Evolutionary conservation across 2,888 invertebrate species (phyloP).

Genomic region (Ramazzottius varieornatus): DNA sequence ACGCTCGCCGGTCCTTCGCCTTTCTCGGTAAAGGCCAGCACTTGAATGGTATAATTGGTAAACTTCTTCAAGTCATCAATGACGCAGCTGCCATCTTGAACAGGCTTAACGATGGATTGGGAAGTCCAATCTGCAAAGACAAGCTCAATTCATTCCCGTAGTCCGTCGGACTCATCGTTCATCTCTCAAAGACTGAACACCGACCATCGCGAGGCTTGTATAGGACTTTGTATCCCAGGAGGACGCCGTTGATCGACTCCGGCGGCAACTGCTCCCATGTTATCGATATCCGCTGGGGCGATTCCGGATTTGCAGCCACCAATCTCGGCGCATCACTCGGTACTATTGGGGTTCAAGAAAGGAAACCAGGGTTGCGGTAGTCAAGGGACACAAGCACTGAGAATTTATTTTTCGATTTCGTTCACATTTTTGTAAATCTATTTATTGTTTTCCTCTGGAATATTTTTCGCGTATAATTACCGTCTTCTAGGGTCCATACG

Average conservation of each 20-base stretch:
- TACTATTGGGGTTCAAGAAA: conserved; percentile 12
- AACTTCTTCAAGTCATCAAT: conserved; percentile 16
- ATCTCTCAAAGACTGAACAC: not conserved
- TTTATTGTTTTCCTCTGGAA: too few species aligned
- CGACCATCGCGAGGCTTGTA: conserved; percentile 16
- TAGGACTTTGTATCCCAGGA: conserved; percentile 20
- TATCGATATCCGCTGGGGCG: conserved; percentile 17
- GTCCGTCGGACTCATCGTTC: not conserved
- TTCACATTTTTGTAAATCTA: too few species aligned
- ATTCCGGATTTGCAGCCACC: conserved; percentile 17
- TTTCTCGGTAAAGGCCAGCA: conserved; percentile 18
- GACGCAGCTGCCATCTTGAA: conserved; percentile 11
- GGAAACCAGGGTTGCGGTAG: too few species aligned
- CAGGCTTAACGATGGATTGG: not conserved
- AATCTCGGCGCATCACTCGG: conserved; percentile 20
- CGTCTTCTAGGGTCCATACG: conserved; percentile 21
- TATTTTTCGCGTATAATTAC: too few species aligned
- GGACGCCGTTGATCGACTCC: conserved; percentile 19
- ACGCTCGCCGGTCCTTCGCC: conserved; percentile 19
- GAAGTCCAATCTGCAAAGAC: conserved; percentile 16
- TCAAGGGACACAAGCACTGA: too few species aligned
- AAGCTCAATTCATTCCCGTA: not conserved
- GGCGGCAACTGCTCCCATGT: conserved; percentile 19
- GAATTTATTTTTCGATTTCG: too few species aligned
- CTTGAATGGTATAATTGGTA: conserved; percentile 22